Evolutionary conservation across 2,797 vertebrate species (phyloP).

Genomic region (Eulemur rubriventer): DNA sequence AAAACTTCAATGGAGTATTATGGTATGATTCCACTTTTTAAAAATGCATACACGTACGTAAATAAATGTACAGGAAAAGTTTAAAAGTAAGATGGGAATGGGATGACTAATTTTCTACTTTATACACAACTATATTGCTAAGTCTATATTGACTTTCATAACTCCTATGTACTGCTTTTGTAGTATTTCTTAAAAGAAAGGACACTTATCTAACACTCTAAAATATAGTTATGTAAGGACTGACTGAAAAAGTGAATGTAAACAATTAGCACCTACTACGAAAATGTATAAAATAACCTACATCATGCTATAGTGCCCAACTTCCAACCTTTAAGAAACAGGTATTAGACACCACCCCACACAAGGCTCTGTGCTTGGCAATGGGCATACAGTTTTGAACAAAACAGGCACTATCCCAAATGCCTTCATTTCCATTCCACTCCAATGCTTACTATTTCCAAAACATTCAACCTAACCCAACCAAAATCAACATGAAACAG

Average conservation of each 20-base stretch:
- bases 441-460: background rate
- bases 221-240: background rate
- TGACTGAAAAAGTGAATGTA: background rate
- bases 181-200: slow-evolving; percentile 35
- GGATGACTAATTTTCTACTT: slow-evolving; percentile 13
- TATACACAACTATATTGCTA: background rate
- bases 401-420: background rate
- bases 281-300: slow-evolving; percentile 44
- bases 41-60: background rate
- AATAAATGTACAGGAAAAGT: slow-evolving; percentile 30
- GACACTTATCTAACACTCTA: background rate
- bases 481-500: slow-evolving; percentile 49
- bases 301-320: background rate
- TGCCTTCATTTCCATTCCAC: background rate
- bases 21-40: slow-evolving; percentile 7
- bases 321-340: background rate
- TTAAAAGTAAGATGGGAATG: background rate
- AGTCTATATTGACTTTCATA: slow-evolving; percentile 7
- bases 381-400: background rate
- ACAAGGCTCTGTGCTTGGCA: background rate
- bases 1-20: slow-evolving; percentile 18
- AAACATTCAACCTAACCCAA: slow-evolving; percentile 34
- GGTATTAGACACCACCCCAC: background rate
- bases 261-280: slow-evolving; percentile 27
- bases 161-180: background rate